These are phyloP conservation scores for Heterocephalus glaber DNA, from an alignment of 2,113 vertebrate genomes.

Conservation along the genomic window DNA sequence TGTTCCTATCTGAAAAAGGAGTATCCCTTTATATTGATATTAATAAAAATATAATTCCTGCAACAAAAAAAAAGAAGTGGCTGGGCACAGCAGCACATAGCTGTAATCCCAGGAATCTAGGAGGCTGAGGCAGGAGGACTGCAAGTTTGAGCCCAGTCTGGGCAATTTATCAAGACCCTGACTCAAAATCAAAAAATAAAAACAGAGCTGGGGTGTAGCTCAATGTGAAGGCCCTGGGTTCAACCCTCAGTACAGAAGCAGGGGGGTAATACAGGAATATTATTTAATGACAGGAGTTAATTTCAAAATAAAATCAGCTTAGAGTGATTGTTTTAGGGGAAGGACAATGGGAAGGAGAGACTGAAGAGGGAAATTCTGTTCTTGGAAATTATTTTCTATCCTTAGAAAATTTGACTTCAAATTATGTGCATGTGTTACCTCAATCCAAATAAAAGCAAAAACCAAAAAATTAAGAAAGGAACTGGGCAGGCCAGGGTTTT, in stretches of 20 bases:
- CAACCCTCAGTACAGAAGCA: background rate
- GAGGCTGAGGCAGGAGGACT: background rate
- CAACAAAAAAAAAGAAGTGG: background rate
- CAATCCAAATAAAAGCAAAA: background rate
- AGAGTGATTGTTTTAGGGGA: background rate
- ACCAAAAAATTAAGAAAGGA: background rate
- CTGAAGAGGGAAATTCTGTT: background rate
- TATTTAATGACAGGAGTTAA: constrained; percentile 16
- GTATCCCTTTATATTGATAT: background rate
- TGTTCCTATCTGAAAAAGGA: constrained; percentile 4
- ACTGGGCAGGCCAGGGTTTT: too few species aligned
- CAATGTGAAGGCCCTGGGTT: background rate
- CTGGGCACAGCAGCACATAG: background rate
- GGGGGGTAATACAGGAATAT: background rate
- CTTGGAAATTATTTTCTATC: background rate
- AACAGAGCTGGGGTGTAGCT: background rate
- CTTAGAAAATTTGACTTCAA: constrained; percentile 18
- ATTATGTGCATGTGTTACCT: background rate
- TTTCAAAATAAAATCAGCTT: background rate
- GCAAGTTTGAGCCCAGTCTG: background rate
- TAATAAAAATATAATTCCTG: background rate
- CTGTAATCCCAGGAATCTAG: background rate
- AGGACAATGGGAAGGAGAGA: background rate
- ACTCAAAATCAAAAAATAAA: background rate
- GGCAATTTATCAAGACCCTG: background rate